Conservation (phyloP, 2,888 invertebrate genomes). For the Diaprepes abbreviatus region DNA sequence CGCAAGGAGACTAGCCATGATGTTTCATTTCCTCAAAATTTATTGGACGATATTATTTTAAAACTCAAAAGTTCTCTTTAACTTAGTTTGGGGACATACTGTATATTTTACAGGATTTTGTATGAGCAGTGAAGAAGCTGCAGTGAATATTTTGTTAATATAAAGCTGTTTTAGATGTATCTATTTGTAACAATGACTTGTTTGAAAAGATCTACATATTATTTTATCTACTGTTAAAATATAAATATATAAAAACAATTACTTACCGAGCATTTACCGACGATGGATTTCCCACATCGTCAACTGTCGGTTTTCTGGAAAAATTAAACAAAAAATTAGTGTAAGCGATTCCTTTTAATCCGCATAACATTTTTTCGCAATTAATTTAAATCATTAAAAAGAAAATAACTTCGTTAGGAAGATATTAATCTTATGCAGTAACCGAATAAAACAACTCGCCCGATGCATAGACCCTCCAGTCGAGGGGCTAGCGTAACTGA, state of each 20-base stretch:
- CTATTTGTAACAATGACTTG: no score
- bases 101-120: no score
- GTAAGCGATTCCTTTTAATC: constrained; percentile 57
- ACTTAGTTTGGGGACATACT: no score
- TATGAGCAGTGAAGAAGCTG: no score
- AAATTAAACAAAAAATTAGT: constrained; percentile 69
- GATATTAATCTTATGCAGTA: constrained; percentile 5
- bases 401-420: background rate
- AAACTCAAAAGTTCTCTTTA: no score
- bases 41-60: no score
- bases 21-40: no score
- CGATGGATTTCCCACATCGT: constrained; percentile 86
- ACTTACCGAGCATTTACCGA: constrained; percentile 92
- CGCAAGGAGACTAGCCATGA: no score
- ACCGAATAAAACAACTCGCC: constrained; percentile 3
- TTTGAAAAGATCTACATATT: no score
- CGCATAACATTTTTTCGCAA: constrained; percentile 59
- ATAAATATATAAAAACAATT: background rate
- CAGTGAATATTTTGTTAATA: no score
- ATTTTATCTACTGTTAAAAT: no score
- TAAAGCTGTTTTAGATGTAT: no score
- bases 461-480: constrained; percentile 30
- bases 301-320: constrained; percentile 89
- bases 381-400: background rate
- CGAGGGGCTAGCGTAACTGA: constrained; percentile 54